phyloP scores from a whole-genome alignment of 2,888 invertebrate species.

The Oligia latruncula region DNA sequence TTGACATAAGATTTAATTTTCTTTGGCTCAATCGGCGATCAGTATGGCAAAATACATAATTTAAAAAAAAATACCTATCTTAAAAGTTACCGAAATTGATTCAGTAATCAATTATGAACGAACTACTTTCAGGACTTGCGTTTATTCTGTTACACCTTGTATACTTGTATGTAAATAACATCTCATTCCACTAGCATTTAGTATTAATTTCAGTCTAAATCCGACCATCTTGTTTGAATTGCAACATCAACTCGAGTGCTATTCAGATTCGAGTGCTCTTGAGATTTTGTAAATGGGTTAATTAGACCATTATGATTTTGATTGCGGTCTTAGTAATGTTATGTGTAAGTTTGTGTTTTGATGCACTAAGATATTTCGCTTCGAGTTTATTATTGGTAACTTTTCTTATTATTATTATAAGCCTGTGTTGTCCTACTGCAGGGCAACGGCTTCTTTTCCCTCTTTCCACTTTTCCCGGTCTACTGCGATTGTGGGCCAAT shows the following conservation, averaged over 20 bases:
- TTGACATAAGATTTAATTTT: no score
- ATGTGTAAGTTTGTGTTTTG: constrained; percentile 16
- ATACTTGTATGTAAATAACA: constrained; percentile 7
- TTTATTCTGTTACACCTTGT: no score
- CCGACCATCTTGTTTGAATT: constrained; percentile 50
- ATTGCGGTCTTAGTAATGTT: constrained; percentile 47
- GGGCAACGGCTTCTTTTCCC: no score
- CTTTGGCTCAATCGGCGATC: no score
- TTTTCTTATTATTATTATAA: background rate
- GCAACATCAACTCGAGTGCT: constrained; percentile 69
- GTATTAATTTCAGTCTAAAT: constrained; percentile 35
- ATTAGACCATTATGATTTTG: constrained; percentile 68
- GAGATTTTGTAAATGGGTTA: constrained; percentile 68
- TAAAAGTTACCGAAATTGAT: no score
- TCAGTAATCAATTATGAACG: no score
- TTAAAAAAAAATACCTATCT: no score
- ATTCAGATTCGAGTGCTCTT: constrained; percentile 67
- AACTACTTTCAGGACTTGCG: no score
- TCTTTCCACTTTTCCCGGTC: no score
- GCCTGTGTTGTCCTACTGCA: no score
- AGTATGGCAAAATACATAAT: no score
- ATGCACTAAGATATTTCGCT: constrained; percentile 5
- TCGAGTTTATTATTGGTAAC: background rate
- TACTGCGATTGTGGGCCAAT: no score
- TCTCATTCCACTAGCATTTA: constrained; percentile 1